These are phyloP conservation scores for Apis cerana DNA, from an alignment of 1,140 invertebrate genomes.

Conservation along the genomic window DNA sequence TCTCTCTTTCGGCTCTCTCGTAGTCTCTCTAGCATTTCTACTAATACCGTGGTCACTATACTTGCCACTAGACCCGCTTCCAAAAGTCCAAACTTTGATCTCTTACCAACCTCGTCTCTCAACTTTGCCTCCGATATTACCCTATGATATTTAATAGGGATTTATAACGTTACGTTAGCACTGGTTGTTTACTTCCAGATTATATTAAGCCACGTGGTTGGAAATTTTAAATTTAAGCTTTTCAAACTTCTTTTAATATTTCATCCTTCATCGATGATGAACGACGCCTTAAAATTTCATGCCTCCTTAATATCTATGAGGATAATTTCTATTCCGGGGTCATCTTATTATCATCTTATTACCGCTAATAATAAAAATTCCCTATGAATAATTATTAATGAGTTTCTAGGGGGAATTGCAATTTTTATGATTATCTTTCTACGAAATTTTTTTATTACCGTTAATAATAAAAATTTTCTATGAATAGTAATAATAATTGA, in stretches of 20 bases:
- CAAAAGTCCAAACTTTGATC: conserved; percentile 5
- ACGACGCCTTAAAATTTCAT: too few relatives aligned
- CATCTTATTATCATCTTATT: neutral
- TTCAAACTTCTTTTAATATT: neutral
- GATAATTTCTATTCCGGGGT: neutral
- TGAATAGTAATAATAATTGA: neutral
- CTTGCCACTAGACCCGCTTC: neutral
- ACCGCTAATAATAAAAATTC: neutral
- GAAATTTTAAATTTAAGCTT: neutral
- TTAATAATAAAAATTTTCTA: neutral
- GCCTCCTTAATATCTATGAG: neutral
- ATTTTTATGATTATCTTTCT: neutral
- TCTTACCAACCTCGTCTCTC: neutral
- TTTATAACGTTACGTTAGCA: neutral
- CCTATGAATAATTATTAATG: neutral
- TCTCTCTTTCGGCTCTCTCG: conserved; percentile 42
- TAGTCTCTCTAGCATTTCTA: conserved; percentile 33
- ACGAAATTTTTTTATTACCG: too few relatives aligned
- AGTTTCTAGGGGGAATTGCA: neutral
- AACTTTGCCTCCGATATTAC: too few relatives aligned
- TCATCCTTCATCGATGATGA: neutral
- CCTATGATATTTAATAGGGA: neutral
- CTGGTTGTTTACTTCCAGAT: neutral
- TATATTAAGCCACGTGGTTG: neutral
- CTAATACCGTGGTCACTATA: conserved; percentile 26